Conservation (phyloP, 2,113 vertebrate genomes). For the Globicephala melas region DNA sequence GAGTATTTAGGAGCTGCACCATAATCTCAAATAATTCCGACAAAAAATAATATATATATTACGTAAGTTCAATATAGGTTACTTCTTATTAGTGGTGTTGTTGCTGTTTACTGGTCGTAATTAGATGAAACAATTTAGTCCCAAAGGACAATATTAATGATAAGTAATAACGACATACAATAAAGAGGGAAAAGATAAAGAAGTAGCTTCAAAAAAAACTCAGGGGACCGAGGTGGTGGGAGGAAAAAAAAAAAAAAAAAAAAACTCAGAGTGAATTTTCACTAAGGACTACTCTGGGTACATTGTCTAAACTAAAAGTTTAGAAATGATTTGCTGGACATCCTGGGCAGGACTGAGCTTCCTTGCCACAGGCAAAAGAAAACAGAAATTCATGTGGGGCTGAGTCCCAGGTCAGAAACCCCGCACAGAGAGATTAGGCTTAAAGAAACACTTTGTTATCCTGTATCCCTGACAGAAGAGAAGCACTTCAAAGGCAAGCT, state of each 20-base stretch:
- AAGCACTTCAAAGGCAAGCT: not conserved
- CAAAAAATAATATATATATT: not conserved
- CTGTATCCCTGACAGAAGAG: not conserved
- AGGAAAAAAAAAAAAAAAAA: accelerated
- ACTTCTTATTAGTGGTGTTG: not conserved
- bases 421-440: not conserved
- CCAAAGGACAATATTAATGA: not conserved
- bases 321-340: not conserved
- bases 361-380: not conserved
- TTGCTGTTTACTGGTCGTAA: not conserved
- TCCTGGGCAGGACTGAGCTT: not conserved
- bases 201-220: not conserved
- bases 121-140: not conserved
- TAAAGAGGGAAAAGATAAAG: not conserved
- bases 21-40: not conserved
- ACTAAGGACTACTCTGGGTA: not conserved
- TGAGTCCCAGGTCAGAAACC: not conserved
- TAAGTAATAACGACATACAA: not conserved
- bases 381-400: not conserved
- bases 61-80: not conserved
- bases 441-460: not conserved
- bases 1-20: not conserved
- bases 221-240: not conserved
- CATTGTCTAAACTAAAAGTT: not conserved
- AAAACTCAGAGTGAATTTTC: not conserved